Evolutionary conservation across 2,888 invertebrate genomes (phyloP), one percentile per base, ranked within the genome.

Genomic region (Cosmopolites sordidus): DNA sequence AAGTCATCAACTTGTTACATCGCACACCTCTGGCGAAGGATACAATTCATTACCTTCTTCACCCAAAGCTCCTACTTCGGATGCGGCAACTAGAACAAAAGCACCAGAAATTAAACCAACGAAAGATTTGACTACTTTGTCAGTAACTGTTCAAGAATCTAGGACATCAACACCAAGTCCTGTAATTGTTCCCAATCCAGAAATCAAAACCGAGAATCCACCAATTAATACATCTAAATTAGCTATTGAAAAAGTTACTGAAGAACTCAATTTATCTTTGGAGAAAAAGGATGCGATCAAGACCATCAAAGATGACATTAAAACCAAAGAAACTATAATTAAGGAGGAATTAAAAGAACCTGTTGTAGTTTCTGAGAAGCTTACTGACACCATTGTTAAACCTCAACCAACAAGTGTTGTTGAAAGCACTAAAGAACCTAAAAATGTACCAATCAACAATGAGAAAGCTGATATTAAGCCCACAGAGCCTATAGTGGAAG

Each of bases 101-200:
- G 8, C 33, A 43, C 2, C 11, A 15, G 37, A 50, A 9, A 1
- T 33, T 38, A 43, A 47, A 38, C 14, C 30, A 11, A 14, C 18
- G 2, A 43, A 50, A 16, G 52, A 58, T 27, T 18, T 47, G 12
- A 16, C 43, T 16, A 29, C 39, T 11, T 18, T 48, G 14, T 15
- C 38, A 29, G 22, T 49, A 6, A 47, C 54, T 17, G 48, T 43
- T 14, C 27, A 50, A 27, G 40, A 52, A n/a, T 29, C 51, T 6
- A 66, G 70, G 8, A 67, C 73, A 8, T 75, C 77, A 1, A 74
- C 75, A 1, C 75, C 76, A 1, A 78, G 76, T 64, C 76, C 77
- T 0, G 76, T 77, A 2, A 77, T 77, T 58, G 75, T 76, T 5
- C 65, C 72, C 12, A 57, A 61, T 48, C 61, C 65, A 30, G 58